These are phyloP conservation scores for Spea bombifrons DNA, from an alignment of 2,113 vertebrate genomes.

Conservation along the genomic window DNA sequence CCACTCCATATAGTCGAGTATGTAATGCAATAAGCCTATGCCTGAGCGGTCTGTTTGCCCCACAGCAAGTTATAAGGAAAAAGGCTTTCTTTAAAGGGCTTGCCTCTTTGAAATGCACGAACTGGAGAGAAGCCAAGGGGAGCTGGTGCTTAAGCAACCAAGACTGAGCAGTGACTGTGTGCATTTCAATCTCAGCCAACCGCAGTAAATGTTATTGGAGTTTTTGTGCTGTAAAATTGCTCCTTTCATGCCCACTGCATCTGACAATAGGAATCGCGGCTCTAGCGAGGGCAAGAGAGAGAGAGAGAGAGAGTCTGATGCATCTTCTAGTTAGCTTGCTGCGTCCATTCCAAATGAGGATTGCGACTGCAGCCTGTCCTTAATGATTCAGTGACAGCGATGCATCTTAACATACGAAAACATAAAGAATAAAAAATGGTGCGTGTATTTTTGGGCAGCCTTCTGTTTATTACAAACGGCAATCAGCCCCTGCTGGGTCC, in stretches of 20 bases:
- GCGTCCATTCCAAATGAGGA: conserved; percentile 58
- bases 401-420: conserved; percentile 40
- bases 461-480: conserved; percentile 21
- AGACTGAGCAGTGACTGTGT: conserved; percentile 67
- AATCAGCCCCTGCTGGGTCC: conserved; percentile 9
- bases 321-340: conserved; percentile 64
- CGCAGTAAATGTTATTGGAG: conserved; percentile 77
- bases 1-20: conserved; percentile 62
- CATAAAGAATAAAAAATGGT: no score
- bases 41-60: conserved; percentile 70
- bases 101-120: conserved; percentile 63
- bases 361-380: conserved; percentile 51
- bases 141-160: conserved; percentile 74
- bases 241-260: conserved; percentile 82
- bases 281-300: conserved; percentile 52
- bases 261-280: conserved; percentile 74
- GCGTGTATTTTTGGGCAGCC: neutral
- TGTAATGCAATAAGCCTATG: conserved; percentile 68
- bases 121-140: conserved; percentile 70
- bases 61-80: conserved; percentile 67
- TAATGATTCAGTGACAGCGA: conserved; percentile 59
- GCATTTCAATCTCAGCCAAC: conserved; percentile 71
- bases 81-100: conserved; percentile 67
- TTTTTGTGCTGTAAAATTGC: conserved; percentile 84
- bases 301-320: conserved; percentile 49